phyloP scores from a whole-genome alignment of 1,140 invertebrate species.

The Dendrolimus kikuchii region DNA sequence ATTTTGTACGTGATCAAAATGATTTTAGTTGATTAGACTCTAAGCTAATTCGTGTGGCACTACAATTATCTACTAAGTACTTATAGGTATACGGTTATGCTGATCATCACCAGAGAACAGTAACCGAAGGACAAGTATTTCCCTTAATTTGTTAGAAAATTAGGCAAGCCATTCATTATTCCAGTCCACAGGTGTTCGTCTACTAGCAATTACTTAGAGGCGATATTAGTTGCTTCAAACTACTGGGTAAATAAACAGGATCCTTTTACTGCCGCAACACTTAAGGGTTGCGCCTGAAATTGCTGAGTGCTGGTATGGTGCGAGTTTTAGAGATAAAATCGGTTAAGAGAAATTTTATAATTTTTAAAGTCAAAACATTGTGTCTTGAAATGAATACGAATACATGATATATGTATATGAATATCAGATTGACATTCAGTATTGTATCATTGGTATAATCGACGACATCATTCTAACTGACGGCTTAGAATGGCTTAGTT shows the following conservation, averaged over 20 bases:
- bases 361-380: background rate
- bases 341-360: background rate
- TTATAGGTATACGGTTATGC: too few species aligned
- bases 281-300: conserved; percentile 24
- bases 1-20: too few species aligned
- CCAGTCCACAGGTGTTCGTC: conserved; percentile 19
- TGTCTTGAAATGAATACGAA: background rate
- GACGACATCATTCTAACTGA: too few species aligned
- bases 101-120: too few species aligned
- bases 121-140: too few species aligned
- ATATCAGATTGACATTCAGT: background rate
- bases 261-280: conserved; percentile 28
- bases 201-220: conserved; percentile 18
- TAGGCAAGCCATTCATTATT: conserved; percentile 19
- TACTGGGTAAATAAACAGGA: conserved; percentile 25
- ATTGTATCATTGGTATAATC: background rate
- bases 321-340: conserved; percentile 13
- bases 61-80: too few species aligned
- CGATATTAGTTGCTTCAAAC: conserved; percentile 10
- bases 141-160: conserved; percentile 1
- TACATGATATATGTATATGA: background rate
- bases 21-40: too few species aligned
- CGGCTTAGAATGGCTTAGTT: too few species aligned
- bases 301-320: conserved; percentile 6
- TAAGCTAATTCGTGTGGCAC: too few species aligned